Conservation (phyloP, 2,113 vertebrate species). For the Lampris megalopsis region DNA sequence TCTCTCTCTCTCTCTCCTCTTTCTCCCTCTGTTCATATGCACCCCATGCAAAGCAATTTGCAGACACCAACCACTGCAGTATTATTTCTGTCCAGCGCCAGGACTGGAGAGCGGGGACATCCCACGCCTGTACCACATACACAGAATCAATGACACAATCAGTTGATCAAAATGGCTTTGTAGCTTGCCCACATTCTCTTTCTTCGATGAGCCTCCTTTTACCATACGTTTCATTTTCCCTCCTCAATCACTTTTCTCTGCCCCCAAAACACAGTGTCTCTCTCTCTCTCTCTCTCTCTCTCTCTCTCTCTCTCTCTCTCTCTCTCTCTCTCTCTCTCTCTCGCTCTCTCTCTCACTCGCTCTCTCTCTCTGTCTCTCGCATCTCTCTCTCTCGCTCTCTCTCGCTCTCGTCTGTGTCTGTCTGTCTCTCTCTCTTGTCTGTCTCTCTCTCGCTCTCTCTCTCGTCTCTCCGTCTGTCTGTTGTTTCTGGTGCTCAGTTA, state of each 20-base stretch:
- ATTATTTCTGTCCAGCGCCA: slow-evolving; percentile 28
- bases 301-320: not conserved
- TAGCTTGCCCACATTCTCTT: not conserved
- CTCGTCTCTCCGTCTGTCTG: too few species aligned
- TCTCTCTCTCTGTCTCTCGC: not conserved
- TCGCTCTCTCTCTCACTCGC: not conserved
- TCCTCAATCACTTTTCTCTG: not conserved
- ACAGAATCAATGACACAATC: slow-evolving; percentile 15
- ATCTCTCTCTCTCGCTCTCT: not conserved
- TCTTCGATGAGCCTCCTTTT: not conserved
- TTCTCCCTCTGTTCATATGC: slow-evolving; percentile 26
- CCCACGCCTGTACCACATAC: slow-evolving; percentile 23
- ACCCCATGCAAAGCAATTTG: slow-evolving; percentile 12
- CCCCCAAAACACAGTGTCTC: too few species aligned
- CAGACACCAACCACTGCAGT: slow-evolving; percentile 8
- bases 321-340: not conserved
- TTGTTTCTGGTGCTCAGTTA: too few species aligned
- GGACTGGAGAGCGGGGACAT: slow-evolving; percentile 17
- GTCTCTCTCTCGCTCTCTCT: too few species aligned
- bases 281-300: not conserved
- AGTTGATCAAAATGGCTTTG: not conserved
- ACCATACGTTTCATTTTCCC: not conserved
- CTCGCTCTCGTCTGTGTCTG: not conserved
- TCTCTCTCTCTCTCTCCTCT: not conserved
- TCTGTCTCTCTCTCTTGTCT: not conserved